Conservation (phyloP, 2,113 vertebrate genomes). For the Actenoides lindsayi region DNA sequence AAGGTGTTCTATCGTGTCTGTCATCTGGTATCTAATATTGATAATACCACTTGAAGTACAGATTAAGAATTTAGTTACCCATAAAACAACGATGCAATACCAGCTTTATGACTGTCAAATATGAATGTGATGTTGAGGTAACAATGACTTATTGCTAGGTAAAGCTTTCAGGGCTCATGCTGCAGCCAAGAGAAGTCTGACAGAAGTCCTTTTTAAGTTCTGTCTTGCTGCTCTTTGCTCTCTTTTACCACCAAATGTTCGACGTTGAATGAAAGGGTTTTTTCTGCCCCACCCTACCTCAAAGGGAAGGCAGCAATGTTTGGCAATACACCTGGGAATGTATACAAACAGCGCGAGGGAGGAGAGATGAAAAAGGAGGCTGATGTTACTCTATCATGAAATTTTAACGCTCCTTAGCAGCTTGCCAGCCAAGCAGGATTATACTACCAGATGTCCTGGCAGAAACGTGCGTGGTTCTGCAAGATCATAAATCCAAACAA, state of each 20-base stretch:
- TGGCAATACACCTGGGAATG: not conserved
- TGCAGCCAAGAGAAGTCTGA: not conserved
- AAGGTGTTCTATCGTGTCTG: not conserved
- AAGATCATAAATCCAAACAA: conserved; percentile 51
- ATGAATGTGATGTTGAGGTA: not conserved
- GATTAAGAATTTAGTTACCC: not conserved
- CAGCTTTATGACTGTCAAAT: not conserved
- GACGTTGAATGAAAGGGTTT: not conserved
- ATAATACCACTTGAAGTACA: not conserved
- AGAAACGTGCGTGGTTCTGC: not conserved
- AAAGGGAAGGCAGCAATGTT: not conserved
- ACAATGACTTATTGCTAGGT: not conserved
- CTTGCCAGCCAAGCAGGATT: conserved; percentile 15
- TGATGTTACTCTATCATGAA: conserved; percentile 22
- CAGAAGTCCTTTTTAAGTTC: not conserved
- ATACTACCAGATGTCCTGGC: conserved; percentile 55
- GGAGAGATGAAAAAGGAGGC: conserved; percentile 12
- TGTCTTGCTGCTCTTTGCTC: not conserved
- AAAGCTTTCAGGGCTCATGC: not conserved
- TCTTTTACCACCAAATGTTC: not conserved
- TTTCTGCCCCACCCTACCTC: not conserved
- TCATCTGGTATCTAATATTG: not conserved
- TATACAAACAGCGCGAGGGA: conserved; percentile 1
- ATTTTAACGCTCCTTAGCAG: conserved; percentile 17
- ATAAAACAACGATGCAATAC: not conserved